Evolutionary conservation across 2,888 invertebrate species (phyloP), one percentile per base, ranked within the genome.

Genomic region (Aplocera efformata): DNA sequence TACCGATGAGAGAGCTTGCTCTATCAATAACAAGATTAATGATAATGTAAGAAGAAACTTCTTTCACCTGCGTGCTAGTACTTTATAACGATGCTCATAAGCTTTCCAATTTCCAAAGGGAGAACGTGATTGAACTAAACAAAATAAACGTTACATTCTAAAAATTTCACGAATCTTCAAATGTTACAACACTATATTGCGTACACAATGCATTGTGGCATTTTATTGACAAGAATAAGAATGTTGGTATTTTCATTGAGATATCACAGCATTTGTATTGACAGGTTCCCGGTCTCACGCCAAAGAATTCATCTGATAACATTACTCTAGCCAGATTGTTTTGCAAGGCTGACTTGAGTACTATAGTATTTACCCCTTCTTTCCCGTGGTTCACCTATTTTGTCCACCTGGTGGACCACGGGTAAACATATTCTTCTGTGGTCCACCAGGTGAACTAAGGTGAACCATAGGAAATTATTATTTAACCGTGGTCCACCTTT

Each of bases 271-370:
- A 41, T 42, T 31, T 34, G 42, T 30, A 32, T 22, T 26, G 33
- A 42, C n/a, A 43, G 39, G 50, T 73, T 76, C 77, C 64, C 75
- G 77, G 68, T 74, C 77, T 39, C 74, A 76, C 72, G 72, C 57
- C 50, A 59, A 56, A 54, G 35, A 53, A 53, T 59, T 58, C 51
- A 48, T 53, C 60, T 53, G 56, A 48, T 30, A 30, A 22, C 46
- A 50, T 54, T 54, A 50, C 52, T 52, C 31, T 10, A 20, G 22
- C 27, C 7, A 33, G 21, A 25, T 21, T 20, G 5, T 11, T 22
- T 32, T 35, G 46, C 41, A 31, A 34, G 8, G 36, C 21, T 26
- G 48, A 44, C 38, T n/a, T n/a, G n/a, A n/a, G n/a, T n/a, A n/a
- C n/a, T n/a, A n/a, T n/a, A n/a, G n/a, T n/a, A n/a, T n/a, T n/a